Percentiles rank a stretch among this genome's conserved stretches.
These are phyloP conservation scores for Scleropages formosus DNA, from an alignment of 2,797 vertebrate genomes.

Conservation along the genomic window DNA sequence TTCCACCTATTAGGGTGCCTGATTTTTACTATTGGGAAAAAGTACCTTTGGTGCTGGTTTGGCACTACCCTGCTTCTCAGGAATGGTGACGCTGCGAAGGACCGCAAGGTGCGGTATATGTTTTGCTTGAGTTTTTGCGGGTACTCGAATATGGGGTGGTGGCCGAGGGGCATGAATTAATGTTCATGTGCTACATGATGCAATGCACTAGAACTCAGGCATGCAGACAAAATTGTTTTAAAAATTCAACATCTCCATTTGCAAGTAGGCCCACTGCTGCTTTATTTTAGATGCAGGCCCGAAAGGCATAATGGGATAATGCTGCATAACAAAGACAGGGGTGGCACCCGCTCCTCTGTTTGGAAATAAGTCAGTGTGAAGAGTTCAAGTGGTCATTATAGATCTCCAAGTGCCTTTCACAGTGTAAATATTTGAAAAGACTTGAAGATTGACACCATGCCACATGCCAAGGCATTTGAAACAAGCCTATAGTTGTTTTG, in stretches of 20 bases:
- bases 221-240: conserved; percentile 67
- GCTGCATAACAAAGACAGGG: conserved; percentile 62
- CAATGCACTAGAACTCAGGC: conserved; percentile 57
- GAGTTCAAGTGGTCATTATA: conserved; percentile 68
- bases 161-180: conserved; percentile 56
- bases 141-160: background rate
- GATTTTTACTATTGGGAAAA: no score
- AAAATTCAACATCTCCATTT: conserved; percentile 72
- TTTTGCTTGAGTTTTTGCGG: background rate
- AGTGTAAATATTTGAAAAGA: conserved; percentile 61
- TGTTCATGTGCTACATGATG: conserved; percentile 57
- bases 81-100: conserved; percentile 31
- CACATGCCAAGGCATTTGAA: conserved; percentile 62
- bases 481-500: conserved; percentile 57
- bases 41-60: conserved; percentile 22
- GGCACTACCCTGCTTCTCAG: conserved; percentile 9
- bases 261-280: conserved; percentile 45
- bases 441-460: conserved; percentile 50
- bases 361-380: conserved; percentile 55
- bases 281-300: conserved; percentile 53
- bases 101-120: background rate
- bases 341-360: conserved; percentile 46
- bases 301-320: conserved; percentile 68
- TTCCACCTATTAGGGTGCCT: no score
- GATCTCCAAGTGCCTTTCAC: conserved; percentile 49